These are phyloP conservation scores for Cygnus olor DNA, from an alignment of 2,797 vertebrate species.

Conservation along the genomic window DNA sequence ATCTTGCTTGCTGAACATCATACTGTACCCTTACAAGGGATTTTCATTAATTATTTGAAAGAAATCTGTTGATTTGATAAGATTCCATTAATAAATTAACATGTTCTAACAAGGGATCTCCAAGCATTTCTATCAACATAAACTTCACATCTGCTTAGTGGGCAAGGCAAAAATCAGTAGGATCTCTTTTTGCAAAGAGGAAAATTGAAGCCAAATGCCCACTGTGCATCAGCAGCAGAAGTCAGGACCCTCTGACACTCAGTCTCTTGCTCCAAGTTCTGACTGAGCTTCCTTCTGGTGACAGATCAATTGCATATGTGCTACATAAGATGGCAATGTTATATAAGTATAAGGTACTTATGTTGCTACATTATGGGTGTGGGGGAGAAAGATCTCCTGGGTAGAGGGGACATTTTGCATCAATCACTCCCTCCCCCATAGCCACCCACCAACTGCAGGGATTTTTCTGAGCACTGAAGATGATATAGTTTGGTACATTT, in stretches of 20 bases:
- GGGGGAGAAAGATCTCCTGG: slow-evolving; percentile 68
- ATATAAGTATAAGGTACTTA: not conserved
- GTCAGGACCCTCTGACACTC: not conserved
- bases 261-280: not conserved
- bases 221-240: accelerated
- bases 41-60: not conserved
- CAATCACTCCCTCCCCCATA: slow-evolving; percentile 66
- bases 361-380: slow-evolving; percentile 36
- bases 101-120: not conserved
- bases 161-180: not conserved
- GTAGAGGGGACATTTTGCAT: slow-evolving; percentile 71
- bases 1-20: not conserved
- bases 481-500: slow-evolving; percentile 42
- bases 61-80: not conserved
- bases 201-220: not conserved
- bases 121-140: not conserved
- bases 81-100: slow-evolving; percentile 14
- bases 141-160: not conserved
- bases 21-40: not conserved
- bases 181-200: not conserved
- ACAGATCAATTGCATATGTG: not conserved
- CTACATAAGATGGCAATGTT: slow-evolving; percentile 10
- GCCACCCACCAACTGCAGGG: slow-evolving; percentile 64
- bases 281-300: not conserved
- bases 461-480: slow-evolving; percentile 63